Percentiles rank a stretch among this genome's conserved stretches.
These are phyloP conservation scores for Eupsittula cactorum DNA, from an alignment of 2,113 vertebrate species.

Conservation along the genomic window DNA sequence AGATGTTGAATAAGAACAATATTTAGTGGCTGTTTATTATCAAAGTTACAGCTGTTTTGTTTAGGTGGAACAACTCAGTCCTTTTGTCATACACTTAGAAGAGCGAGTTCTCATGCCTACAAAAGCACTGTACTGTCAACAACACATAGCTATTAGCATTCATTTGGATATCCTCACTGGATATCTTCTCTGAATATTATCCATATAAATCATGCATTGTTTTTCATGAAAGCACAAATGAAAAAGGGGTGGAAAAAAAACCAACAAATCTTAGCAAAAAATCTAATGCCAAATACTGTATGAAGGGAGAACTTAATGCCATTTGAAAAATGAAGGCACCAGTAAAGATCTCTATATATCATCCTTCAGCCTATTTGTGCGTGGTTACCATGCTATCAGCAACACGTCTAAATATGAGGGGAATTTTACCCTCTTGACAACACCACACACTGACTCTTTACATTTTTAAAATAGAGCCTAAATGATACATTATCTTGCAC, in stretches of 20 bases:
- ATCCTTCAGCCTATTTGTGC: background rate
- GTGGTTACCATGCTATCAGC: background rate
- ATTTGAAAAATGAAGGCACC: background rate
- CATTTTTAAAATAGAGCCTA: background rate
- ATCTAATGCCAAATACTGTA: accelerated
- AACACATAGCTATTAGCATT: background rate
- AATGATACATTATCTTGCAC: background rate
- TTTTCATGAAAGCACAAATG: background rate
- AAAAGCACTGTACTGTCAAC: background rate
- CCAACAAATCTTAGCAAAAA: background rate
- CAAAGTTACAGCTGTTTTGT: background rate
- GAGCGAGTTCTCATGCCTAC: background rate
- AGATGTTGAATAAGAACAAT: background rate
- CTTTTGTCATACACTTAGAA: background rate
- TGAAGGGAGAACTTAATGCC: background rate
- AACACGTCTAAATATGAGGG: background rate
- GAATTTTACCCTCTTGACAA: background rate
- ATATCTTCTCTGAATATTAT: background rate
- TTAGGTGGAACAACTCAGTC: background rate
- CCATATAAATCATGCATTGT: background rate
- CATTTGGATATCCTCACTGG: background rate
- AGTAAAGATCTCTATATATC: background rate
- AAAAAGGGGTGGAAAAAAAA: accelerated
- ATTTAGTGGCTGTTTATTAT: background rate
- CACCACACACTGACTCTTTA: background rate